These are phyloP conservation scores for Coenobita brevimanus DNA, from an alignment of 1,140 invertebrate genomes.

Conservation along the genomic window DNA sequence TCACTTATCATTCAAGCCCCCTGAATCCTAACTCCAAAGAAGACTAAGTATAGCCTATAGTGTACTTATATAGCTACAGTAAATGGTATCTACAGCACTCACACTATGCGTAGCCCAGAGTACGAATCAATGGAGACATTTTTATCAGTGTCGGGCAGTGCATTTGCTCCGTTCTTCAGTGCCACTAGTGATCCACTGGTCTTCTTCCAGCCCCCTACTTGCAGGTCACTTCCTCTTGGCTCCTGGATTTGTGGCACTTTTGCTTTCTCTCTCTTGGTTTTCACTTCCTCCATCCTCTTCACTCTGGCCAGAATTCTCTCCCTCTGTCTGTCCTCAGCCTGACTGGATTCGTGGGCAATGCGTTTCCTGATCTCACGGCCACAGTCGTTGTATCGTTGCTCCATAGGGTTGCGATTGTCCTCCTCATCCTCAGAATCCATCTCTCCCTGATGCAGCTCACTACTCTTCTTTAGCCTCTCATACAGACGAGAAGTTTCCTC, in stretches of 20 bases:
- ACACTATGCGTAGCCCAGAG: slow-evolving; percentile 82
- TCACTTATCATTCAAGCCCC: too few species aligned
- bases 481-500: slow-evolving; percentile 44
- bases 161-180: neutral
- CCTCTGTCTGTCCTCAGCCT: neutral
- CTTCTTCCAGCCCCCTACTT: slow-evolving; percentile 41
- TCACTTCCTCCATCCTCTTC: neutral
- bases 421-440: slow-evolving; percentile 88
- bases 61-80: too few species aligned
- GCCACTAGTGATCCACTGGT: slow-evolving; percentile 15
- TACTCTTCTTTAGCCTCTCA: slow-evolving; percentile 69
- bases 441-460: slow-evolving; percentile 77
- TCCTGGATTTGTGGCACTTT: neutral
- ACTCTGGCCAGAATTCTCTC: neutral
- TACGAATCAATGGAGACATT: slow-evolving; percentile 79
- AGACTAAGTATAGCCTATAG: too few species aligned
- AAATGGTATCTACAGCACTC: slow-evolving; percentile 66
- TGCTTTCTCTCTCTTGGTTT: neutral
- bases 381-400: slow-evolving; percentile 81
- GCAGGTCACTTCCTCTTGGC: neutral
- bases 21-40: too few species aligned
- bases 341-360: slow-evolving; percentile 71
- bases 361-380: slow-evolving; percentile 81
- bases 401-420: slow-evolving; percentile 82
- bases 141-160: slow-evolving; percentile 73